Conservation (phyloP, 2,888 invertebrate genomes). For the Chrysomela aeneicollis region DNA sequence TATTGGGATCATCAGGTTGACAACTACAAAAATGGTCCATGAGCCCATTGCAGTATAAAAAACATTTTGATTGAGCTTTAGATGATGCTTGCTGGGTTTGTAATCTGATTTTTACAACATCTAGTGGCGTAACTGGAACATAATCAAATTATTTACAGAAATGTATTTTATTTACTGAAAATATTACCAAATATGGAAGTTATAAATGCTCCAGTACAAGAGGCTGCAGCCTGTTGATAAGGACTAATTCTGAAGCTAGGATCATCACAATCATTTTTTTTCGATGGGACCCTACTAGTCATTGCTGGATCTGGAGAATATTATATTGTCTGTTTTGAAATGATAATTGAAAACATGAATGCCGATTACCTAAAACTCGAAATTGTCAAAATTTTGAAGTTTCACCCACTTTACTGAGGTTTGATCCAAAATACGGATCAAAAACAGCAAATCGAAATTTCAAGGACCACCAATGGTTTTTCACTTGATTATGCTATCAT, state of each 20-base stretch:
- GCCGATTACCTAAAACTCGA: too few relatives aligned
- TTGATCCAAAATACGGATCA: too few relatives aligned
- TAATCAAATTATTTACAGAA: conserved; percentile 18
- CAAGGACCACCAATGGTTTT: too few relatives aligned
- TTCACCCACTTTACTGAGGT: too few relatives aligned
- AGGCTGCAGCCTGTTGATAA: conserved; percentile 83
- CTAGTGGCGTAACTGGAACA: conserved; percentile 92
- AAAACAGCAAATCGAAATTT: too few relatives aligned
- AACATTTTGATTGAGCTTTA: conserved; percentile 89
- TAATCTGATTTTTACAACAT: conserved; percentile 98
- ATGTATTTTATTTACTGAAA: conserved; percentile 19
- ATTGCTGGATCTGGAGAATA: not conserved
- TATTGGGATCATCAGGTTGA: conserved; percentile 61
- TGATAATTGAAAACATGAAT: too few relatives aligned
- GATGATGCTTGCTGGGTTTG: conserved; percentile 90
- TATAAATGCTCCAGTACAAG: conserved; percentile 87
- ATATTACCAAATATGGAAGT: conserved; percentile 86
- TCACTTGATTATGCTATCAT: too few relatives aligned
- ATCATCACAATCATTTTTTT: conserved; percentile 65
- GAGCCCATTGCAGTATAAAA: conserved; percentile 95
- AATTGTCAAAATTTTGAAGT: too few relatives aligned
- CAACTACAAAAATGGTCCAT: conserved; percentile 98
- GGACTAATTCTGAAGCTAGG: conserved; percentile 80
- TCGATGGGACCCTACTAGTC: conserved; percentile 1
- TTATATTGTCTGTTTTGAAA: too few relatives aligned